These are phyloP conservation scores for Lepus americanus DNA, from an alignment of 2,113 vertebrate species.

Conservation along the genomic window DNA sequence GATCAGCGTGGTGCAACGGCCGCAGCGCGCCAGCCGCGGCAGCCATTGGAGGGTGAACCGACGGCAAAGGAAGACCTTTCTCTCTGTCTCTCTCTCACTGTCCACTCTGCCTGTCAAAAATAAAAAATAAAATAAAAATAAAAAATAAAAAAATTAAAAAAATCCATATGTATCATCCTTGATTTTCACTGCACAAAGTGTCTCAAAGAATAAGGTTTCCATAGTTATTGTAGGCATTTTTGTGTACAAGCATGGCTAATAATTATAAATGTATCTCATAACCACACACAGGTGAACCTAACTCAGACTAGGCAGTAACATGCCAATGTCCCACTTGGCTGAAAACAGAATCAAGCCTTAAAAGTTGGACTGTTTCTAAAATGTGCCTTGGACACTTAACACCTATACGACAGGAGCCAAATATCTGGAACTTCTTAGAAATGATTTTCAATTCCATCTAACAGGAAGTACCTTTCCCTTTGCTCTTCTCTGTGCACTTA, in stretches of 20 bases:
- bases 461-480: neutral
- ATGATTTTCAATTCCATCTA: neutral
- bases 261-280: neutral
- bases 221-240: neutral
- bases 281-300: neutral
- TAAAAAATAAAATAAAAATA: too few species aligned
- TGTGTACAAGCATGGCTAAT: neutral
- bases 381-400: neutral
- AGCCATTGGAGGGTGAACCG: too few species aligned
- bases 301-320: neutral
- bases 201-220: conserved; percentile 47
- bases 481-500: neutral
- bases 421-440: neutral
- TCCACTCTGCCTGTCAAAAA: too few species aligned
- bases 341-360: neutral
- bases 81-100: too few species aligned
- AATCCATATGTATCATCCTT: neutral
- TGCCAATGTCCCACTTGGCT: neutral
- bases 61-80: too few species aligned
- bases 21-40: too few species aligned
- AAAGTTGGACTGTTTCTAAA: neutral
- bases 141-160: too few species aligned
- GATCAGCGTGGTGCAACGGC: too few species aligned
- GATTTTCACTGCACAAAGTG: conserved; percentile 47
- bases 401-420: neutral